Percentiles rank a stretch among this genome's conserved stretches.
Conservation (phyloP, 2,113 vertebrate genomes). For the Myotis yumanensis region DNA sequence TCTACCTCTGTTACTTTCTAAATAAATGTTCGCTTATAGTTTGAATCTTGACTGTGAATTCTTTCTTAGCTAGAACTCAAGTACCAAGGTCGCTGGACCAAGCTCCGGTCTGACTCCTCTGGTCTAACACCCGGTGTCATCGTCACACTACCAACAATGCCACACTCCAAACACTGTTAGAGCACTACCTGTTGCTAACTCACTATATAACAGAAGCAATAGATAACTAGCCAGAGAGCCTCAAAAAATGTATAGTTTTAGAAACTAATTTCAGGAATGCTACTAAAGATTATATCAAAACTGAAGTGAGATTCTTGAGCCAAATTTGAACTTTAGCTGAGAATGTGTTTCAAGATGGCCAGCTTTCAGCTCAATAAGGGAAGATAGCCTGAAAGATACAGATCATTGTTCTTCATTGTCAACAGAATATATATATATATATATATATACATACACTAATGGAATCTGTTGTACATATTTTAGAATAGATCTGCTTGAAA, state of each 20-base stretch:
- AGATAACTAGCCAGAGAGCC: neutral
- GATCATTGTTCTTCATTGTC: neutral
- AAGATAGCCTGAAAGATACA: neutral
- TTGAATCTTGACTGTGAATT: neutral
- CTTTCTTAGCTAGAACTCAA: neutral
- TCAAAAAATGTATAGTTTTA: neutral
- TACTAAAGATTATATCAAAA: neutral
- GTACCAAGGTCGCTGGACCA: neutral
- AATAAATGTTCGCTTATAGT: neutral
- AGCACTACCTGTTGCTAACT: constrained; percentile 17
- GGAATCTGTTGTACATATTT: neutral
- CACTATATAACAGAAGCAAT: neutral
- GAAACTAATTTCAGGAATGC: constrained; percentile 31
- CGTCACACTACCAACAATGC: neutral
- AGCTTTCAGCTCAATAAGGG: neutral
- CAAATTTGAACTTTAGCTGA: neutral
- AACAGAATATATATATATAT: neutral
- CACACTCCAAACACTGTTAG: neutral
- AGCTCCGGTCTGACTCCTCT: neutral
- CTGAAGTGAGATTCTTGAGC: neutral
- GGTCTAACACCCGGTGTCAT: neutral
- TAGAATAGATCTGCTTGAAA: constrained; percentile 21
- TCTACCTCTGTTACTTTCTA: neutral
- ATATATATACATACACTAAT: too few species aligned
- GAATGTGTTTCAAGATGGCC: neutral